Evolutionary conservation across 1,140 invertebrate genomes (phyloP).

Genomic region (Heliothis virescens): DNA sequence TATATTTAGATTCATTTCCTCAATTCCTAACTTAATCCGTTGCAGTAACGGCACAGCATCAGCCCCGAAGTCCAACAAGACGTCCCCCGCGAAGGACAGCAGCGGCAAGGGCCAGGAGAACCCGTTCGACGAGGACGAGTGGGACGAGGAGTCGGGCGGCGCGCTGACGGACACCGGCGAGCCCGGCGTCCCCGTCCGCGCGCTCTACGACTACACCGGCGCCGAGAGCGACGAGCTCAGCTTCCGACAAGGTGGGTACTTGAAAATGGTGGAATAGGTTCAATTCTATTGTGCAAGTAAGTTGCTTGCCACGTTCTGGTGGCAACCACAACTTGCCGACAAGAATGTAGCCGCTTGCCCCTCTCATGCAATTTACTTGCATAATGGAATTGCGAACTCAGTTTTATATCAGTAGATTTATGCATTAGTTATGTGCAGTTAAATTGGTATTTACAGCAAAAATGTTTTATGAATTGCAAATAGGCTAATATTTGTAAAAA

Average conservation of each 20-base stretch:
- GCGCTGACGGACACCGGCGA: constrained; percentile 96
- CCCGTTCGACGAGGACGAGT: constrained; percentile 94
- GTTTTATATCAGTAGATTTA: no score
- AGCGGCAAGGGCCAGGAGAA: constrained; percentile 85
- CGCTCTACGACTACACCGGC: constrained; percentile 98
- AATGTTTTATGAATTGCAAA: no score
- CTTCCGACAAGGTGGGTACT: constrained; percentile 95
- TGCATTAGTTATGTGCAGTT: no score
- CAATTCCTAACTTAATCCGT: neutral
- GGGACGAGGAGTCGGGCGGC: constrained; percentile 94
- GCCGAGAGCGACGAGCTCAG: constrained; percentile 98
- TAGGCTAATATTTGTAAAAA: no score
- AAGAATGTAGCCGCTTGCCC: neutral
- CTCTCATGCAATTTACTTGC: neutral
- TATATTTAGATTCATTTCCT: no score
- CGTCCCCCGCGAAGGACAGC: constrained; percentile 71
- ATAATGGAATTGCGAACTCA: no score
- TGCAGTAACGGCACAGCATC: constrained; percentile 83
- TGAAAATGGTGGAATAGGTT: no score
- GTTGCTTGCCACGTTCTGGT: no score
- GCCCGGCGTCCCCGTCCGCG: constrained; percentile 96
- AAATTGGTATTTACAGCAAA: no score
- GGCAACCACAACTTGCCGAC: no score
- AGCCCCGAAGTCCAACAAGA: constrained; percentile 73
- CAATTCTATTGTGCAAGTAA: no score